Base-by-base conservation (phyloP, 2,113 vertebrate genomes). In the Casuarius casuarius region DNA sequence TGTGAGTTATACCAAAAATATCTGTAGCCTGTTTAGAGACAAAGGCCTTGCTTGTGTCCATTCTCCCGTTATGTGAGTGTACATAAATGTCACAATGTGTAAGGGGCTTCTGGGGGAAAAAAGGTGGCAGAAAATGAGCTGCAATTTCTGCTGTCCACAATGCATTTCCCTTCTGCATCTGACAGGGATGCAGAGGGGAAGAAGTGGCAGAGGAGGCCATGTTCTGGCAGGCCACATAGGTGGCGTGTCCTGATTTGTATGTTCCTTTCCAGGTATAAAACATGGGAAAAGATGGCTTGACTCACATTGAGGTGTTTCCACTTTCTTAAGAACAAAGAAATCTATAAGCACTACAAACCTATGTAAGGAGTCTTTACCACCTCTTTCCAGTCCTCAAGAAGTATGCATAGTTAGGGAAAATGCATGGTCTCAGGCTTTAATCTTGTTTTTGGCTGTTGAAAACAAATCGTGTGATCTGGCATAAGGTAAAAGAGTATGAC, bases 21-120 rank as follows among this genome's bases (percentile, higher is more conserved):
- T 17, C 17, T 2, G 23, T 2, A 10, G 26, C 9, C 62, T 76
- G 2, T 75, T 40, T 0, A 0, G 44, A 59, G 49, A 14, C 70
- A 6, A 5, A 33, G 18, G 35, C 75, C 17, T 26, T 12, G 46
- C 42, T 59, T 20, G 48, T 0, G 1, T n/a, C 42, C 23, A 35
- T 44, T 29, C 33, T 48, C 13, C 0, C 1, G 0, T 44, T 16
- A 4, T 0, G 1, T 8, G 66, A 54, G 29, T 20, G 17, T 4
- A 3, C 5, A 28, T 14, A 40, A 22, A 19, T 23, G 17, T 1
- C 3, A 3, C 33, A 7, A 1, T 3, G 4, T 3, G 5, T 20
- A 2, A 33, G 51, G n/a, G 19, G n/a, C 46, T 59, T 38, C 23
- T 22, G 25, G 25, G 25, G 25, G n/a, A 2, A 11, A 49, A 58